Evolutionary conservation across 2,113 vertebrate genomes (phyloP).

Genomic region (Petrocephalus zakoni): DNA sequence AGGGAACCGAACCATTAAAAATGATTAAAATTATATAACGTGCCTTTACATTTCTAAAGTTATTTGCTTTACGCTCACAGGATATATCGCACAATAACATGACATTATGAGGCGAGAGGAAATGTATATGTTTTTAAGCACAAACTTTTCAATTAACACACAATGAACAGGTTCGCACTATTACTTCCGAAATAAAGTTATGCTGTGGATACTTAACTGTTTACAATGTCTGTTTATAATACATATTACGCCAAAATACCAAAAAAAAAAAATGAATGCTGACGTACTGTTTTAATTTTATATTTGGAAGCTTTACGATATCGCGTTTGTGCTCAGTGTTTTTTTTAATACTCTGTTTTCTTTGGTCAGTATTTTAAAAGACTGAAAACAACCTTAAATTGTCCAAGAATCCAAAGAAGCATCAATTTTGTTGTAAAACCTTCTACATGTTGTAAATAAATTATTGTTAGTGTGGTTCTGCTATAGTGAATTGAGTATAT

Average conservation of each 20-base stretch:
- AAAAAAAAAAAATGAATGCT: background rate
- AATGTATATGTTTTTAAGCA: background rate
- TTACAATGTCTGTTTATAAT: background rate
- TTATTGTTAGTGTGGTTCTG: background rate
- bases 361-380: background rate
- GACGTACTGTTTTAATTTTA: background rate
- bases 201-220: background rate
- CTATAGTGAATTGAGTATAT: background rate
- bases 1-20: background rate
- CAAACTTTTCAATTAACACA: background rate
- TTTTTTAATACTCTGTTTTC: background rate
- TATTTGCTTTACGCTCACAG: background rate
- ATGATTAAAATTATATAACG: slow-evolving; percentile 1
- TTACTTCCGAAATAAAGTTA: background rate
- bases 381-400: background rate
- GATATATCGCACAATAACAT: background rate
- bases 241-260: background rate
- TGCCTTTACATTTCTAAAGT: background rate
- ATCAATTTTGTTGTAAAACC: background rate
- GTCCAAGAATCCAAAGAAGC: background rate
- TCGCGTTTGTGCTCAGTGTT: background rate
- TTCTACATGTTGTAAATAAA: background rate
- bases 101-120: background rate
- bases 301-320: background rate
- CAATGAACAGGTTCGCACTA: background rate